These are phyloP conservation scores for Gallinago nigripennis DNA, from an alignment of 2,797 vertebrate genomes.

Conservation along the genomic window DNA sequence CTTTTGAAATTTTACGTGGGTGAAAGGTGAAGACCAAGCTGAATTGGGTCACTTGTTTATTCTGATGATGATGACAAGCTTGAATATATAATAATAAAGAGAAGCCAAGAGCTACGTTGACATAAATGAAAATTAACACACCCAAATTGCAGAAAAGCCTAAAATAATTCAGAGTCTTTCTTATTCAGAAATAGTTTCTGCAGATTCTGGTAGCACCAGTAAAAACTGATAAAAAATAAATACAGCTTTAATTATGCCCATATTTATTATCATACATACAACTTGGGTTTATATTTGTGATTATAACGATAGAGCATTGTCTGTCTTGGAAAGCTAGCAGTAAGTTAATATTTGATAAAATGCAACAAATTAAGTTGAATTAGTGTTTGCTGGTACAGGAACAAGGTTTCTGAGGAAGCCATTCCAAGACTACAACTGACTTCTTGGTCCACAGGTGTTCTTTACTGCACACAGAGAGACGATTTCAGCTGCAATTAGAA, in stretches of 20 bases:
- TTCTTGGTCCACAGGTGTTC: neutral
- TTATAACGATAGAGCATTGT: neutral
- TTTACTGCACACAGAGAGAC: neutral
- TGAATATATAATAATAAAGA: slow-evolving; percentile 25
- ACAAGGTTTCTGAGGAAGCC: neutral
- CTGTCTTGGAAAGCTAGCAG: neutral
- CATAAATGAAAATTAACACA: slow-evolving; percentile 35
- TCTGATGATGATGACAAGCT: slow-evolving; percentile 55
- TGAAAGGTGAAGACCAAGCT: slow-evolving; percentile 66
- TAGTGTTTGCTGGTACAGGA: neutral
- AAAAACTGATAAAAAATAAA: neutral
- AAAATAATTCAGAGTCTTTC: neutral
- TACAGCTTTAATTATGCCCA: neutral
- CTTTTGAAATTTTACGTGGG: slow-evolving; percentile 62
- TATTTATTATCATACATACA: neutral
- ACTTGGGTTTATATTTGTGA: neutral
- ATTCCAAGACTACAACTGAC: neutral
- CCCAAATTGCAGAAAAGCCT: neutral
- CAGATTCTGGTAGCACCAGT: neutral
- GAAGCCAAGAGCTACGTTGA: slow-evolving; percentile 1
- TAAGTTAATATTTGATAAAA: neutral
- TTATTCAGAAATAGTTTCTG: neutral
- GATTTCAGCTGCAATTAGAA: neutral
- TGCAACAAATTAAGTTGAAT: neutral
- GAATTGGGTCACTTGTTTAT: slow-evolving; percentile 59